Base-by-base conservation (phyloP, 2,888 invertebrate genomes). In the Stegana nigrithorax region DNA sequence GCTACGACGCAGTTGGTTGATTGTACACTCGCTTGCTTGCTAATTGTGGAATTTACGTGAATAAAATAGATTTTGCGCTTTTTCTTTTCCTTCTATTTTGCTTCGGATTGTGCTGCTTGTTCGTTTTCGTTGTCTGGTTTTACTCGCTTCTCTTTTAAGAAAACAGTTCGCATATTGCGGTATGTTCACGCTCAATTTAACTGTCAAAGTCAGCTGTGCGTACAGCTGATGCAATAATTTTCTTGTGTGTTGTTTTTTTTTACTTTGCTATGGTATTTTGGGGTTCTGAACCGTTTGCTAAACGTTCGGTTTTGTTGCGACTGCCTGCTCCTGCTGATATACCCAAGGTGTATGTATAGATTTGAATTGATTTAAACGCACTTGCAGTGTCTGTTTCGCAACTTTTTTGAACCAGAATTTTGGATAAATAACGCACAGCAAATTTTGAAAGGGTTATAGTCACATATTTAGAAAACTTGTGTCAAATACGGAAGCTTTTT, bases 1-100 rank as follows among this genome's bases (percentile, higher is more conserved):
- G n/a, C n/a, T n/a, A n/a, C 47, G 10, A 21, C 23, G 39, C 39
- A n/a, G 17, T 25, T 61, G 19, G 63, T 25, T 67, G 60, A 67
- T 59, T 69, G 65, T 66, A 60, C 67, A 60, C 64, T 67, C n/a
- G 63, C 60, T 63, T 7, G 57, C 12, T 44, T 29, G 21, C 45
- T 44, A 29, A 12, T 51, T 39, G 19, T 50, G 51, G 50, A 78
- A 36, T 55, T n/a, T 17, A 19, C 71, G 78, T 74, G 77, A 73
- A 73, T 67, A 71, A 72, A 73, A 73, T 75, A 75, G 72, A 78
- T 75, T 47, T 47, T 75, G 75, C 78, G 78, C 75, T 78, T 73
- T 64, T 68, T 68, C 70, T 64, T 70, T 69, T 71, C 63, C 68
- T 12, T 47, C 25, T 47, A 47, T 21, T 47, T 23, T 25, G 23